phyloP scores from a whole-genome alignment of 1,140 invertebrate species.

The Drosophila mauritiana region DNA sequence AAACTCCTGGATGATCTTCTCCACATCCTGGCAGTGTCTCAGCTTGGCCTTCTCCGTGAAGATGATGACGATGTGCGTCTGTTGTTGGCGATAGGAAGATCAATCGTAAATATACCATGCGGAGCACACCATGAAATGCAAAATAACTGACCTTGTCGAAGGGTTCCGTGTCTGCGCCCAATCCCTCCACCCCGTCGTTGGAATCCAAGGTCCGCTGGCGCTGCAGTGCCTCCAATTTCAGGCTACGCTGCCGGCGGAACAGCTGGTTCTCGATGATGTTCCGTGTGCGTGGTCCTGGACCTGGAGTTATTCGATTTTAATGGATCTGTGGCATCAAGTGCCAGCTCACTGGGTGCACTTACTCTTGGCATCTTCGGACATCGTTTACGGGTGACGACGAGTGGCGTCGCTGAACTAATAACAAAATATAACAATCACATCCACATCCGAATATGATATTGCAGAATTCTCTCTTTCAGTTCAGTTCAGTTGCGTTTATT shows the following conservation, averaged over 20 bases:
- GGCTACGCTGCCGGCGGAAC: constrained; percentile 75
- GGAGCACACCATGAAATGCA: not conserved
- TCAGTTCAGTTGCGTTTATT: constrained; percentile 8
- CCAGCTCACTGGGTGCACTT: constrained; percentile 25
- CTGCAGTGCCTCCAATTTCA: constrained; percentile 71
- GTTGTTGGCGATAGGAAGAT: not conserved
- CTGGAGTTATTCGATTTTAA: not conserved
- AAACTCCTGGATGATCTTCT: constrained; percentile 82
- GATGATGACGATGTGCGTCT: constrained; percentile 82
- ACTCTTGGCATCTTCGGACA: constrained; percentile 78
- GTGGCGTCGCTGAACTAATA: constrained; percentile 57
- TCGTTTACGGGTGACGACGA: constrained; percentile 55
- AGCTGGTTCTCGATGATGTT: constrained; percentile 81
- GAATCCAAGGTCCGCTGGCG: constrained; percentile 64
- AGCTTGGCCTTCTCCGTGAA: constrained; percentile 77
- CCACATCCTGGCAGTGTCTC: constrained; percentile 79
- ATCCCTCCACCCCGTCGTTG: constrained; percentile 45
- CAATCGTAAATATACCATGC: not conserved
- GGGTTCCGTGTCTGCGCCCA: constrained; percentile 25
- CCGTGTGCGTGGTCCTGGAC: constrained; percentile 73
- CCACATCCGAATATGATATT: constrained; percentile 17
- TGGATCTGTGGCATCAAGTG: too few species aligned
- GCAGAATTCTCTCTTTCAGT: not conserved
- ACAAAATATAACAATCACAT: constrained; percentile 69
- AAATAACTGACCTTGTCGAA: constrained; percentile 63